phyloP scores from a whole-genome alignment of 2,888 invertebrate genomes.

The Synanthedon vespiformis region DNA sequence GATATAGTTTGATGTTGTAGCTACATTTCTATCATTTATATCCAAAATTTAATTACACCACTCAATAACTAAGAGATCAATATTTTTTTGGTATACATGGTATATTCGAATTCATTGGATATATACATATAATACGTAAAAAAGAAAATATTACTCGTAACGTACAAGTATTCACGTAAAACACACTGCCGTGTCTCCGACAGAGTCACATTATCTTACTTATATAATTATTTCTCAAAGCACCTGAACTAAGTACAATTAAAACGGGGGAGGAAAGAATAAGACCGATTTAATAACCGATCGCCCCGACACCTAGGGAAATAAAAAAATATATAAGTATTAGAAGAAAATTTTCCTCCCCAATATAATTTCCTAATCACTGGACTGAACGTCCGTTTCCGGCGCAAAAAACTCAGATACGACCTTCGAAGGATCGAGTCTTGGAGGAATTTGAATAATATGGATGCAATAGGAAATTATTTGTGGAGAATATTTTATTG shows the following conservation, averaged over 20 bases:
- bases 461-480: conserved; percentile 27
- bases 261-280: conserved; percentile 37
- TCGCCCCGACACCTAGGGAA: conserved; percentile 44
- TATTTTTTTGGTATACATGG: too few relatives aligned
- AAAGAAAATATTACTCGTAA: too few relatives aligned
- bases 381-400: conserved; percentile 64
- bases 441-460: conserved; percentile 32
- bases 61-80: too few relatives aligned
- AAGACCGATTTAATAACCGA: conserved; percentile 68
- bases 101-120: too few relatives aligned
- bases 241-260: conserved; percentile 27
- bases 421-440: conserved; percentile 38
- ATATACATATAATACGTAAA: too few relatives aligned
- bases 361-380: conserved; percentile 68
- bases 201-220: too few relatives aligned
- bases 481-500: too few relatives aligned
- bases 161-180: too few relatives aligned
- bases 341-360: conserved; percentile 38
- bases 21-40: too few relatives aligned
- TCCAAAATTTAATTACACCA: too few relatives aligned
- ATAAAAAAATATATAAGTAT: conserved; percentile 22
- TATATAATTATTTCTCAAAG: background rate
- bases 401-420: conserved; percentile 51
- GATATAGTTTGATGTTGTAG: too few relatives aligned
- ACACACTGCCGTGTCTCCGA: too few relatives aligned